Evolutionary conservation across 2,888 invertebrate species (phyloP).

Genomic region (Eilema sororculum): DNA sequence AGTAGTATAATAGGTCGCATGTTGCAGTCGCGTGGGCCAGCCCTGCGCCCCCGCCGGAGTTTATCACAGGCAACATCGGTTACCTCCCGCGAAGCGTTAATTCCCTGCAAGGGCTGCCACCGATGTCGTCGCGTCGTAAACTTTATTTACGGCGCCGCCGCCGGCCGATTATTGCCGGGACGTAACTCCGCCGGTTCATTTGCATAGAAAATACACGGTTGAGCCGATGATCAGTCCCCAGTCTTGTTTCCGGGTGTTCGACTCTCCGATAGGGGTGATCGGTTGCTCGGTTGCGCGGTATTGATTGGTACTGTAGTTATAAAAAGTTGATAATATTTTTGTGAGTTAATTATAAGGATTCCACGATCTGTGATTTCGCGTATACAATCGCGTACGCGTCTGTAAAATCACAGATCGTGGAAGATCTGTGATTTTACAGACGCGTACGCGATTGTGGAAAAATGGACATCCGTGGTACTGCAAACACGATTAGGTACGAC

Average conservation of each 20-base stretch:
- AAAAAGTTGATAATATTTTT: constrained; percentile 15
- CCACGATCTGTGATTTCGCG: neutral
- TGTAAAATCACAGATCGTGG: no score
- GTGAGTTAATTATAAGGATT: constrained; percentile 42
- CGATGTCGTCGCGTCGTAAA: constrained; percentile 75
- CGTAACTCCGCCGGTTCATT: constrained; percentile 75
- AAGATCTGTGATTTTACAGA: no score
- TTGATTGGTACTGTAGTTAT: constrained; percentile 40
- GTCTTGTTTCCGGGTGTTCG: constrained; percentile 55
- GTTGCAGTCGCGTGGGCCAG: constrained; percentile 38
- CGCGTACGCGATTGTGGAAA: no score
- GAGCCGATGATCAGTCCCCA: constrained; percentile 64
- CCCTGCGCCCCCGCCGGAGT: constrained; percentile 42
- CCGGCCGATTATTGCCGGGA: constrained; percentile 75
- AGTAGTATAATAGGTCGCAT: neutral
- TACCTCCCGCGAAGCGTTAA: constrained; percentile 76
- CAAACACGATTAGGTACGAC: no score
- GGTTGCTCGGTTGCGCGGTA: constrained; percentile 35
- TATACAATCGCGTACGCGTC: no score
- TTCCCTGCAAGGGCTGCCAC: constrained; percentile 67
- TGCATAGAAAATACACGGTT: constrained; percentile 78
- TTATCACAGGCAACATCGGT: constrained; percentile 56
- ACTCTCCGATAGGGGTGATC: constrained; percentile 50
- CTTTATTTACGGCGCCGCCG: constrained; percentile 77
- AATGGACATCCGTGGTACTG: no score